Base-by-base conservation (phyloP, 2,113 vertebrate species). In the Taxidea taxus region DNA sequence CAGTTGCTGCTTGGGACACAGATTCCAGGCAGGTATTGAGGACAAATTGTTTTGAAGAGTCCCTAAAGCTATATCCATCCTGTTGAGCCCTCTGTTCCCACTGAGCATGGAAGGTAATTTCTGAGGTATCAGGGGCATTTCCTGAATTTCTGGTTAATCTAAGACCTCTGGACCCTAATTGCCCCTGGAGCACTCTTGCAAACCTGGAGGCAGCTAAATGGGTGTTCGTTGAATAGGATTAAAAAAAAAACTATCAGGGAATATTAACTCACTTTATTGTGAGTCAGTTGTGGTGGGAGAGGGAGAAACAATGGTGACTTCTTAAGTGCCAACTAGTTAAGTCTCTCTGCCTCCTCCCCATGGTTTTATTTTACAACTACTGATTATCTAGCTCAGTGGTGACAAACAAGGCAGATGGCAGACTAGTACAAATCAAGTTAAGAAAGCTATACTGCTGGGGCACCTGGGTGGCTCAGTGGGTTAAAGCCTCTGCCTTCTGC, bases 241-340 rank as follows among this genome's bases (percentile, higher is more conserved):
- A 0, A 77, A 47, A 42, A 58, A 25, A 34, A 15, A 86, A 68
- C 27, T 29, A 27, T 0, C 11, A 49, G 49, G 37, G 6, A 64
- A 25, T 62, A 68, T 72, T 87, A 77, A 88, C 64, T 96, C 39
- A 58, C 56, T 90, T 97, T 86, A 91, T 37, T 54, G 51, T 54
- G 51, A 91, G 78, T 91, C 37, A 4, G 3, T 20, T 56, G 29
- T 3, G 6, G 44, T 58, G 39, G 37, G 39, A 54, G 51, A 74
- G 72, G n/a, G 37, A 66, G 7, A 27, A 29, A 78, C 18, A 23
- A 34, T 49, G 39, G 23, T 70, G 10, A 88, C 77, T 91, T 82
- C 77, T 51, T 92, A 70, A 88, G 54, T 56, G 37, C 74, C 29
- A 60, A 8, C 3, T 70, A 37, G 23, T 31, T 62, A 62, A 47